These are phyloP conservation scores for Stichopus chloronotus DNA, from an alignment of 35 echinoderm and acorn worm genomes.

Conservation along the genomic window DNA sequence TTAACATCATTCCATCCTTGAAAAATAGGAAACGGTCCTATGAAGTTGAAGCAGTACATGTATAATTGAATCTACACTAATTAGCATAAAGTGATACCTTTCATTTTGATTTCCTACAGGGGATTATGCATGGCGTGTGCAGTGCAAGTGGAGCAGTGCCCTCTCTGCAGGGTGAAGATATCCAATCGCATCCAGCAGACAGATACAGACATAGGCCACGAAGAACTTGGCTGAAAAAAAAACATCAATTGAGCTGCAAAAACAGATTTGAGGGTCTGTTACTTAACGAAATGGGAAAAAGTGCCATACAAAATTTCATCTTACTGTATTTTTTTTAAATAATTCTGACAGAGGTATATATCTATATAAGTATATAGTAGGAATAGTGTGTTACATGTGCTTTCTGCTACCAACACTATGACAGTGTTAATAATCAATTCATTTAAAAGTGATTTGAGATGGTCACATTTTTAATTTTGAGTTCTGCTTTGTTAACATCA, in stretches of 20 bases:
- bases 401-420: not conserved
- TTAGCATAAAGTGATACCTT: not conserved
- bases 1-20: no score
- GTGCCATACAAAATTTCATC: constrained; percentile 27
- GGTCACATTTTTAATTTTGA: not conserved
- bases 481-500: not conserved
- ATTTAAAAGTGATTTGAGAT: not conserved
- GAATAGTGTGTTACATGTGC: not conserved
- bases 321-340: not conserved
- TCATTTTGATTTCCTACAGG: constrained; percentile 30
- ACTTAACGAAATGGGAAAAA: not conserved
- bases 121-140: constrained; percentile 92
- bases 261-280: not conserved
- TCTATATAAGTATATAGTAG: not conserved
- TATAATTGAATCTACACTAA: no score
- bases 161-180: constrained; percentile 74
- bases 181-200: not conserved
- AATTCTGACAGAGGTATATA: constrained; percentile 10
- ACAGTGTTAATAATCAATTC: not conserved
- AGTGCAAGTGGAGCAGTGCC: constrained; percentile 87
- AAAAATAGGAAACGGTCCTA: no score
- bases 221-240: not conserved
- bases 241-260: not conserved
- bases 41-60: no score
- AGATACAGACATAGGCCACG: not conserved